Evolutionary conservation across 2,888 invertebrate species (phyloP), one percentile per base, ranked within the genome.

Genomic region (Meta bourneti): DNA sequence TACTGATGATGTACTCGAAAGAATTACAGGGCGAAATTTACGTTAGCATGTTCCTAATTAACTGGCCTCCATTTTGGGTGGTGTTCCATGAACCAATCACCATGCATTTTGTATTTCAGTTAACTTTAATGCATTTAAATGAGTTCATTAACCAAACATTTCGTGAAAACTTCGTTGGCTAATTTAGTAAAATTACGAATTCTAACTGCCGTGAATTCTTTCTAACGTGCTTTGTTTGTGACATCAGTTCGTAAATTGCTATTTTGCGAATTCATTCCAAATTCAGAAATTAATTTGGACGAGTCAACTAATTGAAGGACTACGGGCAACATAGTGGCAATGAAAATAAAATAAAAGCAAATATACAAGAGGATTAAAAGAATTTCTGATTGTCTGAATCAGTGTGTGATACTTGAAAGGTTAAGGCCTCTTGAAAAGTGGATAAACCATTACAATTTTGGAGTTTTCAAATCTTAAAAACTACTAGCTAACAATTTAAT

Each of bases 51-150:
- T 79, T 79, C 61, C 20, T 69, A 79, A 79, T 79, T 79, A 69
- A 79, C 61, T 20, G 52, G 52, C 82, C 80, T 49, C 34, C 69
- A 70, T 48, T 69, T n/a, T 16, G 69, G 80, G 70, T 69, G 72
- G 82, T 11, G 16, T 8, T 48, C 19, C 52, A 19, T 20, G 19
- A 54, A 13, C 20, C 20, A 20, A 61, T 34, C 54, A 51, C 49
- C 52, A 51, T 51, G 5, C 51, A 16, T 48, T 34, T 34, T 54
- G 54, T 54, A 34, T 20, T 54, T 5, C 20, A 77, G 51, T 11
- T 7, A 6, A 61, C 19, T 82, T 72, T 82, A 71, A 72, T 82
- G 82, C 82, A 82, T 82, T 82, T 82, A 82, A 82, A 82, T 82
- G 70, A 82, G 82, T 72, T 71, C 49, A 82, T 82, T 82, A 82